Evolutionary conservation across 2,797 vertebrate genomes (phyloP).

Genomic region (Malurus leucopterus): DNA sequence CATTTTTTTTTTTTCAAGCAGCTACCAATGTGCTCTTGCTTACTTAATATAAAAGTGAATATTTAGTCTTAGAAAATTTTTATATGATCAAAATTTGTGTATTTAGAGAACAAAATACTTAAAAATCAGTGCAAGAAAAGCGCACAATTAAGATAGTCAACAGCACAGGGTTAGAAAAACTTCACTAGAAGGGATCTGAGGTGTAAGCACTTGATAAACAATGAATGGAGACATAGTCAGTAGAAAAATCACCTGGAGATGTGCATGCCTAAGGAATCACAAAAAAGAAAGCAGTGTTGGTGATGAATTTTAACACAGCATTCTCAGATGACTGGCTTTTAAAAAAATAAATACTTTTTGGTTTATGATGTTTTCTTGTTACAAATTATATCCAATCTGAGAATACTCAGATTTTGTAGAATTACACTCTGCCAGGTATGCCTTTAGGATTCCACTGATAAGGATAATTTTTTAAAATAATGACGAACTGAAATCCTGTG

Average conservation of each 20-base stretch:
- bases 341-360: background rate
- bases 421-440: background rate
- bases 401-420: background rate
- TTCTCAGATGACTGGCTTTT: background rate
- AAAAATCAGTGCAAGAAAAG: background rate
- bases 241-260: background rate
- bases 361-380: background rate
- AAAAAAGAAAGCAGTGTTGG: background rate
- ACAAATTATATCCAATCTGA: background rate
- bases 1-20: background rate
- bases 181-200: background rate
- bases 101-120: background rate
- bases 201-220: constrained; percentile 12
- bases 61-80: background rate
- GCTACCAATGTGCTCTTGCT: background rate
- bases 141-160: background rate
- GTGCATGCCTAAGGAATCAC: background rate
- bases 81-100: background rate
- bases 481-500: background rate
- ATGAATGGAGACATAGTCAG: constrained; percentile 17
- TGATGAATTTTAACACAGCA: constrained; percentile 18
- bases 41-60: background rate
- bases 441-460: background rate
- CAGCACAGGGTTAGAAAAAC: background rate
- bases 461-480: background rate